Evolutionary conservation across 2,113 vertebrate species (phyloP).

Genomic region (Xerus inauris): DNA sequence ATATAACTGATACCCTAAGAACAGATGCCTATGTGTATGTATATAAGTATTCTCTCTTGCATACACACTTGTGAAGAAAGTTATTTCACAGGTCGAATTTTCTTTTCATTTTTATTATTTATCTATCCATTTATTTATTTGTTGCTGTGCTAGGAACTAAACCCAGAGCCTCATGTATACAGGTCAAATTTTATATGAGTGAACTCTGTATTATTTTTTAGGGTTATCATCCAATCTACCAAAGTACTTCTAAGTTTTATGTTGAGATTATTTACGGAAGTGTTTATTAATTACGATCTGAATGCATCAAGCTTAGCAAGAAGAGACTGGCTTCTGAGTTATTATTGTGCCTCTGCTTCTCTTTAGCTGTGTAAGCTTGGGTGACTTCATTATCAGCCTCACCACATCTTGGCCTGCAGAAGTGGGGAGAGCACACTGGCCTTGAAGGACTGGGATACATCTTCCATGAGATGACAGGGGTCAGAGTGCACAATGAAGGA

Average conservation of each 20-base stretch:
- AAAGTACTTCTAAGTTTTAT: neutral
- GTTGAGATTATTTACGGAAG: neutral
- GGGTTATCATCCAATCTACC: neutral
- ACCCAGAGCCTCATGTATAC: neutral
- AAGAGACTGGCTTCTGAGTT: neutral
- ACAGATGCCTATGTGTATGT: too few species aligned
- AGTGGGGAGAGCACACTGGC: fast-evolving
- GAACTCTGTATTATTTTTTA: neutral
- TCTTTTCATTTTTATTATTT: neutral
- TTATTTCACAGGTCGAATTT: neutral
- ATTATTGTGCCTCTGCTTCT: conserved; percentile 18
- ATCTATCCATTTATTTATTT: neutral
- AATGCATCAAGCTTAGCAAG: neutral
- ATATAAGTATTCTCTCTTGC: neutral
- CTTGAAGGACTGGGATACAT: neutral
- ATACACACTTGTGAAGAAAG: neutral
- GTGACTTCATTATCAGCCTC: conserved; percentile 56
- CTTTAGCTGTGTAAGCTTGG: conserved; percentile 52
- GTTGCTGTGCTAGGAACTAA: neutral
- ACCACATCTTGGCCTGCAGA: neutral
- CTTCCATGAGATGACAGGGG: neutral
- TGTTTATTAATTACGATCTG: neutral
- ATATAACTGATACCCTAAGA: neutral
- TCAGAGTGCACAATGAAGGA: fast-evolving
- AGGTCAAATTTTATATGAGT: neutral